Conservation (phyloP, 2,113 vertebrate species). For the Columbina picui region DNA sequence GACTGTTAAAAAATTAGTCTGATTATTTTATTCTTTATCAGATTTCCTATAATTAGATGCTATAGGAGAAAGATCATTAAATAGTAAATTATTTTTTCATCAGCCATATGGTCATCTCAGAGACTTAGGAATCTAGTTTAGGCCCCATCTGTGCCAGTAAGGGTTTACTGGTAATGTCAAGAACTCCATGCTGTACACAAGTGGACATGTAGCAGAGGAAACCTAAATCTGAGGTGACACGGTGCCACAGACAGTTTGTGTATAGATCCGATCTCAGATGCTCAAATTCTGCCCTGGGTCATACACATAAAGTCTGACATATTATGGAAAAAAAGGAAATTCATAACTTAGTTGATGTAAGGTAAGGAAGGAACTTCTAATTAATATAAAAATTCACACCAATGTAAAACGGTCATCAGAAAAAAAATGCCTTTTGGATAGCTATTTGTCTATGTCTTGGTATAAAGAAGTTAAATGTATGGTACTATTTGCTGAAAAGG, state of each 20-base stretch:
- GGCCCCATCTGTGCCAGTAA: slow-evolving; percentile 66
- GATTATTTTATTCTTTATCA: neutral
- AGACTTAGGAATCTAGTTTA: slow-evolving; percentile 54
- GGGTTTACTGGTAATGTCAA: slow-evolving; percentile 63
- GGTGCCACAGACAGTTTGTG: neutral
- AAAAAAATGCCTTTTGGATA: neutral
- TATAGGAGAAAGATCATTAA: slow-evolving; percentile 57
- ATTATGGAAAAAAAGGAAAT: neutral
- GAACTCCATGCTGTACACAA: slow-evolving; percentile 18
- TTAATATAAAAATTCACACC: neutral
- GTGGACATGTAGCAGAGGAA: slow-evolving; percentile 30
- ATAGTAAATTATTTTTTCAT: slow-evolving; percentile 54
- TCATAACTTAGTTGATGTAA: neutral
- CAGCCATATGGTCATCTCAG: slow-evolving; percentile 72
- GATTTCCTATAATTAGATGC: slow-evolving; percentile 28
- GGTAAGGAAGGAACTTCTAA: neutral
- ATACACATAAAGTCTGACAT: neutral
- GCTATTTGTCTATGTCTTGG: neutral
- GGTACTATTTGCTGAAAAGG: neutral
- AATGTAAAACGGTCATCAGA: neutral
- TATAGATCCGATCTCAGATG: neutral
- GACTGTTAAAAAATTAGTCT: neutral
- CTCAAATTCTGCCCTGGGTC: neutral
- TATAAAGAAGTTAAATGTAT: neutral
- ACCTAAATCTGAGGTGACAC: neutral